A percentile compares a stretch with the other conserved stretches of the same genome.
phyloP scores from a whole-genome alignment of 1,140 invertebrate species.

The Harpegnathos saltator region DNA sequence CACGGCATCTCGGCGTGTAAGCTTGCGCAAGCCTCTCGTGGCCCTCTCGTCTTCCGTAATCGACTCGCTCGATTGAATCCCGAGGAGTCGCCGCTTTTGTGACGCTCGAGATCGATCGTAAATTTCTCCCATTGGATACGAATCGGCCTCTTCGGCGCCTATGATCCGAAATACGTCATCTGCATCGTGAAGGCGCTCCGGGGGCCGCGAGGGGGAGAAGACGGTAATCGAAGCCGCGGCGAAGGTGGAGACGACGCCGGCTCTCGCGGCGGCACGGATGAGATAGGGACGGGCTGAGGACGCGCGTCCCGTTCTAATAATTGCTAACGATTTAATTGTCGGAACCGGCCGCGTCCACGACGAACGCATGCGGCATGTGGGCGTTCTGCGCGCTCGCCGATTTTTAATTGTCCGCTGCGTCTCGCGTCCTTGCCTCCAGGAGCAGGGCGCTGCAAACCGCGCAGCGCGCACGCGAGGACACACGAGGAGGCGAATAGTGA shows the following conservation, averaged over 20 bases:
- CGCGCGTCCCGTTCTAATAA: slow-evolving; percentile 63
- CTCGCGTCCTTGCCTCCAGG: slow-evolving; percentile 35
- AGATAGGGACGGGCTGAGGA: slow-evolving; percentile 43
- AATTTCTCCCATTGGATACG: slow-evolving; percentile 13
- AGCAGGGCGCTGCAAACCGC: neutral
- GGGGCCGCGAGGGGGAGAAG: slow-evolving; percentile 2
- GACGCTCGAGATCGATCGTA: slow-evolving; percentile 6
- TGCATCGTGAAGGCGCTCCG: slow-evolving; percentile 28
- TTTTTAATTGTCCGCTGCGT: slow-evolving; percentile 55
- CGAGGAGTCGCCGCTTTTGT: slow-evolving; percentile 1
- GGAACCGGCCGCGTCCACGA: slow-evolving; percentile 49
- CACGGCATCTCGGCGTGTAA: neutral
- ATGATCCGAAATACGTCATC: slow-evolving; percentile 33
- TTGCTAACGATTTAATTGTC: slow-evolving; percentile 74
- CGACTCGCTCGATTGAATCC: slow-evolving; percentile 5
- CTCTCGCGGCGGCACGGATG: slow-evolving; percentile 10
- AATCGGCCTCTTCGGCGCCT: slow-evolving; percentile 15
- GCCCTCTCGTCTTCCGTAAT: slow-evolving; percentile 5
- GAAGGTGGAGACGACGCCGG: slow-evolving; percentile 21
- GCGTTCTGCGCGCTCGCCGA: slow-evolving; percentile 13
- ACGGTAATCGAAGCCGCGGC: neutral
- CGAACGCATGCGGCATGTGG: neutral
- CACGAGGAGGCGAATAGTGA: neutral
- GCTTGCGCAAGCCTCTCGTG: neutral
- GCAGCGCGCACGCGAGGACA: neutral